Base-by-base conservation (phyloP, 2,797 vertebrate species). In the Etheostoma perlongum region DNA sequence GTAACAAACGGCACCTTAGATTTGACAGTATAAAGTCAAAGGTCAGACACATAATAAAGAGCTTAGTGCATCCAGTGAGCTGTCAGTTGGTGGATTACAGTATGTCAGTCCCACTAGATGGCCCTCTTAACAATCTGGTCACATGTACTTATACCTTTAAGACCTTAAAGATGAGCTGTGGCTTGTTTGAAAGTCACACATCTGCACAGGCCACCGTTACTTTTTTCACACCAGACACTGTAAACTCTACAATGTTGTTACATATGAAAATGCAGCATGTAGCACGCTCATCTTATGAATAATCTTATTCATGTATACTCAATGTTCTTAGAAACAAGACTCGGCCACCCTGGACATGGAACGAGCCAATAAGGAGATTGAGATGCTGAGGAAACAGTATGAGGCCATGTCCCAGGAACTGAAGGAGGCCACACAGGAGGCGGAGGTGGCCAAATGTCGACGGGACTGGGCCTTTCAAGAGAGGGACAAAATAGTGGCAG, bases 391-490 rank as follows among this genome's bases (percentile, higher is more conserved):
- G 86, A 99, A 99, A 80, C 98, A 99, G 51, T 98, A 97, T 10
- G 98, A 98, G 84, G 97, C 98, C 53, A 96, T 99, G 96, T 97
- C 97, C 57, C 98, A 99, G 92, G 98, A 99, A 81, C 94, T 99
- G 71, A 99, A 98, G 93, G 98, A 99, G 91, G 97, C 97, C 49
- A 94, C 96, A 1, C 98, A 99, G 92, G 98, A 99, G 93, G 97
- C 97, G 0, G 98, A 99, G 84, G 98, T 99, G 83, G 98, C 98
- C 86, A 99, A 99, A 87, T 99, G 98, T 91, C 95, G 98, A 76
- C 92, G 98, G 76, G 98, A 99, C 86, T 99, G 98, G 98, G 98
- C 98, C 78, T 99, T 99, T 85, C 98, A 99, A 86, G 98, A 99
- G 89, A 94, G 98, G 61, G 98, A 99, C 94, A 99, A 99, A 91